phyloP scores from a whole-genome alignment of 2,888 invertebrate species.

The Drosophila mettleri region DNA sequence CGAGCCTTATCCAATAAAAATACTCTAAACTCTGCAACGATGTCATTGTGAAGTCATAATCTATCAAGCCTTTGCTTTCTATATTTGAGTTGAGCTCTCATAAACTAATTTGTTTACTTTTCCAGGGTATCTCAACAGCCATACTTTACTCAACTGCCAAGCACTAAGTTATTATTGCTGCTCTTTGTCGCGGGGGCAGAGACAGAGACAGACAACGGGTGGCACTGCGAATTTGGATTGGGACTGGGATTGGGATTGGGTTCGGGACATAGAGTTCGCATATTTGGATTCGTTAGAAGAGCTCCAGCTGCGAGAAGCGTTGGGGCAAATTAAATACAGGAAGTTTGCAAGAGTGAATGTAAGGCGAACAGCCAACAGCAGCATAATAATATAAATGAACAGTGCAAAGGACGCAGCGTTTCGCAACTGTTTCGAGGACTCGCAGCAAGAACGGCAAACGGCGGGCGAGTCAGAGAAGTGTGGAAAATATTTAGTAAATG shows the following conservation, averaged over 20 bases:
- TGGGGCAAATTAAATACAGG: conserved; percentile 73
- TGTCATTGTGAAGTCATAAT: too few relatives aligned
- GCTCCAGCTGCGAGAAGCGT: conserved; percentile 54
- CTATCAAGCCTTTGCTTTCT: too few relatives aligned
- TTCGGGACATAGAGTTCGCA: conserved; percentile 17
- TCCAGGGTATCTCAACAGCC: conserved; percentile 13
- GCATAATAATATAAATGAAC: conserved; percentile 66
- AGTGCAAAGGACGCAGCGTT: conserved; percentile 44
- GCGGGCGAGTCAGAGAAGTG: background rate
- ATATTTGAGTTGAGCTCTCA: too few relatives aligned
- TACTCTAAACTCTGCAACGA: too few relatives aligned
- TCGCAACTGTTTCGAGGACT: conserved; percentile 45
- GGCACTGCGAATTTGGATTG: conserved; percentile 1
- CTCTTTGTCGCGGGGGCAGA: conserved; percentile 36
- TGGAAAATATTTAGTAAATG: conserved; percentile 45
- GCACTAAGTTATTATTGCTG: conserved; percentile 53
- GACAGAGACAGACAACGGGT: background rate
- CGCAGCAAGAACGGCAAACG: conserved; percentile 8
- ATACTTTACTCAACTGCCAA: background rate
- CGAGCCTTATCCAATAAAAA: background rate
- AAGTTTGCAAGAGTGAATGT: conserved; percentile 50
- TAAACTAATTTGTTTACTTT: background rate
- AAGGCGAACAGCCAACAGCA: conserved; percentile 47
- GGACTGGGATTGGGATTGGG: background rate
- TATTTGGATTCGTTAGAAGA: conserved; percentile 42